A percentile compares a stretch with the other conserved stretches of the same genome.
Evolutionary conservation across 1,140 invertebrate genomes (phyloP).

Genomic region (Drosophila insularis): DNA sequence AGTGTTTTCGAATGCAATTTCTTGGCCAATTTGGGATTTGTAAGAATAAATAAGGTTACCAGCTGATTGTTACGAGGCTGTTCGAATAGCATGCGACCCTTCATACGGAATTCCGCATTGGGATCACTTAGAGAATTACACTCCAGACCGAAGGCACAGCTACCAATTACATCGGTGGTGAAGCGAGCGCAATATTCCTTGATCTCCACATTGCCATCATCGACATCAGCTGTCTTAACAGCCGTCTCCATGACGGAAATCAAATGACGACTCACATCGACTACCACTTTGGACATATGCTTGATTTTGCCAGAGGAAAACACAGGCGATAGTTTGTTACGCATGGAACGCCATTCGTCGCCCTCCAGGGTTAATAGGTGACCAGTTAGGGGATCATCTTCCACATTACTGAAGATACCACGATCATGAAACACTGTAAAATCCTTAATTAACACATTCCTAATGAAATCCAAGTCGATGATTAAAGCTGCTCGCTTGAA

Average conservation of each 20-base stretch:
- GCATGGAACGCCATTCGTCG: conserved; percentile 84
- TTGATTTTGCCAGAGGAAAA: conserved; percentile 86
- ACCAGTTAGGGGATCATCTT: conserved; percentile 83
- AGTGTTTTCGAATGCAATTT: conserved; percentile 55
- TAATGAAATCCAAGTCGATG: conserved; percentile 66
- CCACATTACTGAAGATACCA: conserved; percentile 83
- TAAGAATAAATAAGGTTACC: conserved; percentile 42
- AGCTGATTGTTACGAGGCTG: conserved; percentile 43
- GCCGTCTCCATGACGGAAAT: conserved; percentile 32
- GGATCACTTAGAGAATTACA: conserved; percentile 83
- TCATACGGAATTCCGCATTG: conserved; percentile 82
- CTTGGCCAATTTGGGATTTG: conserved; percentile 50
- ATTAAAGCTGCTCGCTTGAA: conserved; percentile 40
- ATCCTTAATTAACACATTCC: conserved; percentile 75
- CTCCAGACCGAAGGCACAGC: conserved; percentile 83
- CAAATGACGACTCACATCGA: conserved; percentile 66
- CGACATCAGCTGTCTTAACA: conserved; percentile 28
- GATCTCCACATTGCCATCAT: conserved; percentile 83
- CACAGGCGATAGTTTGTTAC: conserved; percentile 84
- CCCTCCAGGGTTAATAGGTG: conserved; percentile 83
- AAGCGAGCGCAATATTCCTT: conserved; percentile 85
- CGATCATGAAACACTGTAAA: conserved; percentile 78
- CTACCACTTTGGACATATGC: conserved; percentile 83
- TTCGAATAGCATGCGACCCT: conserved; percentile 62
- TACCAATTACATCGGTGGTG: conserved; percentile 85